Percentiles rank a stretch among this genome's conserved stretches.
These are phyloP conservation scores for Drosophila willistoni DNA, from an alignment of 1,140 invertebrate species.

Conservation along the genomic window DNA sequence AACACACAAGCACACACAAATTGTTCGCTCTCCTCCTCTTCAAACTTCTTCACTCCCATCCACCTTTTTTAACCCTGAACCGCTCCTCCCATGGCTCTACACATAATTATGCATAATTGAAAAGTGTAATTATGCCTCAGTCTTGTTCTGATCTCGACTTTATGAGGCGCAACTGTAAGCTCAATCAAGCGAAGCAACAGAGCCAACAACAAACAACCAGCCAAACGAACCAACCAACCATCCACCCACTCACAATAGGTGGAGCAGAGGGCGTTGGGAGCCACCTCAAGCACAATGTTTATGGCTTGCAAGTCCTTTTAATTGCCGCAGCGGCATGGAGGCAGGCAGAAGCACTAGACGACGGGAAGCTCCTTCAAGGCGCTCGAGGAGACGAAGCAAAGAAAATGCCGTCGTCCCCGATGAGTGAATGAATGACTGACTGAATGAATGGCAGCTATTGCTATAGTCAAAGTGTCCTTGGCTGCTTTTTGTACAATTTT, in stretches of 20 bases:
- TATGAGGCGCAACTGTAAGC: constrained; percentile 69
- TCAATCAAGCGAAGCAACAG: constrained; percentile 68
- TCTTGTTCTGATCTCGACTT: constrained; percentile 44
- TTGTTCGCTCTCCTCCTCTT: constrained; percentile 36
- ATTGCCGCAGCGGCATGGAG: constrained; percentile 47
- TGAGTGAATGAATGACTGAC: constrained; percentile 1
- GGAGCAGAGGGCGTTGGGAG: background rate
- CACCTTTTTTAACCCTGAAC: too few species aligned
- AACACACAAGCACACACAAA: constrained; percentile 48
- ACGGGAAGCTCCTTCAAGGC: background rate
- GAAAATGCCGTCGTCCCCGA: constrained; percentile 6
- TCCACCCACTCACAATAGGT: background rate
- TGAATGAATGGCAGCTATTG: constrained; percentile 7
- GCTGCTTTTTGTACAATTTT: background rate
- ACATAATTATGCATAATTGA: constrained; percentile 81
- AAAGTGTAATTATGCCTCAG: constrained; percentile 71
- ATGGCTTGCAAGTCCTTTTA: constrained; percentile 64
- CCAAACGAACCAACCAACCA: constrained; percentile 10
- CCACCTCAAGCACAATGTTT: constrained; percentile 56
- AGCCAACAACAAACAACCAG: constrained; percentile 14
- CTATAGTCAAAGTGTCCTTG: constrained; percentile 6
- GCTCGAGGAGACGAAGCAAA: background rate
- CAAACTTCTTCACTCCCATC: too few species aligned
- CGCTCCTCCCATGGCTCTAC: constrained; percentile 23
- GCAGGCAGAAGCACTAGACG: constrained; percentile 2